Evolutionary conservation across 2,888 invertebrate species (phyloP), one percentile per base, ranked within the genome.

Genomic region (Cancer borealis): DNA sequence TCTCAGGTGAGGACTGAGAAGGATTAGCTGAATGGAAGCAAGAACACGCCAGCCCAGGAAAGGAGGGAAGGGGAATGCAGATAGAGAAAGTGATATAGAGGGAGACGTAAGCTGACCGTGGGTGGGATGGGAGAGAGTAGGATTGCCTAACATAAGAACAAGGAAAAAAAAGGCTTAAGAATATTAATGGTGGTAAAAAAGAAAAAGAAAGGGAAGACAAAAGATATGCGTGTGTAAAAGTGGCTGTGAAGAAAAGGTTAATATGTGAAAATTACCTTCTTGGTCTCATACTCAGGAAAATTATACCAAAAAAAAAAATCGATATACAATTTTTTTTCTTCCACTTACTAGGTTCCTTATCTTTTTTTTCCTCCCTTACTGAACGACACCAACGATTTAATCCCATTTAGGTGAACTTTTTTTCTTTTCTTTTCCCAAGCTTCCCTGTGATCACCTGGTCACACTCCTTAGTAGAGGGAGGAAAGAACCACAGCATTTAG

Each of bases 1-100:
- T 84, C 84, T 84, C 84, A 84, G 84, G 84, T 84, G 84, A n/a
- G 84, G 84, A 84, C 84, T 84, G 84, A 84, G 84, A 84, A 30
- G 84, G 84, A 84, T 84, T 84, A 84, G 39, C 84, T 3, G 84
- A 84, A 84, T 84, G 84, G 30, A 30, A 39, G 39, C 39, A 84
- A 73, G 73, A 73, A 73, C 73, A 26, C 73, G 73, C 26, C 26
- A 73, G 8, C 26, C 73, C 0, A 30, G 84, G 14, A 12, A 84
- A 17, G n/a, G 39, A 84, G 39, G 39, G 84, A 73, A 73, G 73
- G 73, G 73, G 26, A 26, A 73, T 60, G 39, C n/a, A 84, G 84
- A 84, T 30, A 84, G 84, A 84, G 84, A 84, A 39, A 39, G 39
- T 39, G 84, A 84, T 3, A 30, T 14, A 84, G 84, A 84, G 84